Evolutionary conservation across 2,888 invertebrate genomes (phyloP).

Genomic region (Conomelus anceps): DNA sequence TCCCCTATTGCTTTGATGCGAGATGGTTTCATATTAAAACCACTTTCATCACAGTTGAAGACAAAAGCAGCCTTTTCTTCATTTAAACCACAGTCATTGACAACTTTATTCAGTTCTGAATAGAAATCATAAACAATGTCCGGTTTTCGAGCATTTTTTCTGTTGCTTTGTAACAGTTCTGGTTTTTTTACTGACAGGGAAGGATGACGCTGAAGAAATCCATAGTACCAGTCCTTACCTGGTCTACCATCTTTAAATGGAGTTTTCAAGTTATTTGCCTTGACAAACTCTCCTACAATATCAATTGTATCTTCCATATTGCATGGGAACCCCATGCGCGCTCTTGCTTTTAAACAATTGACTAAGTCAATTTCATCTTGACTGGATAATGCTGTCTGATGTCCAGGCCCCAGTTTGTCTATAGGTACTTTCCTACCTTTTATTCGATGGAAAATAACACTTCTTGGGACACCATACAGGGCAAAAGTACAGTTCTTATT

Average conservation of each 20-base stretch:
- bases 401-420: conserved; percentile 6
- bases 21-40: conserved; percentile 32
- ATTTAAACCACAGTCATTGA: too few relatives aligned
- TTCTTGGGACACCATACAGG: background rate
- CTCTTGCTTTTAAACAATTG: conserved; percentile 31
- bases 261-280: conserved; percentile 16
- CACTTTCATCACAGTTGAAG: too few relatives aligned
- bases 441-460: conserved; percentile 9
- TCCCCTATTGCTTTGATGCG: conserved; percentile 33
- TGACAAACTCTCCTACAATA: conserved; percentile 10
- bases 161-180: conserved; percentile 35
- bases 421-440: conserved; percentile 12
- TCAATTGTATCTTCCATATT: conserved; percentile 30
- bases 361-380: conserved; percentile 3
- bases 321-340: conserved; percentile 35
- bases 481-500: conserved; percentile 10
- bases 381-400: too few relatives aligned
- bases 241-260: conserved; percentile 34
- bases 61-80: conserved; percentile 28
- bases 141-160: conserved; percentile 32
- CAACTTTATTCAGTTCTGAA: conserved; percentile 29
- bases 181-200: conserved; percentile 34
- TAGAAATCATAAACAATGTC: conserved; percentile 36
- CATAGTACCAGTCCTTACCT: conserved; percentile 31
- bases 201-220: conserved; percentile 28